Percentiles rank a stretch among this genome's conserved stretches.
phyloP scores from a whole-genome alignment of 2,888 invertebrate species.

The Ochropleura leucogaster region DNA sequence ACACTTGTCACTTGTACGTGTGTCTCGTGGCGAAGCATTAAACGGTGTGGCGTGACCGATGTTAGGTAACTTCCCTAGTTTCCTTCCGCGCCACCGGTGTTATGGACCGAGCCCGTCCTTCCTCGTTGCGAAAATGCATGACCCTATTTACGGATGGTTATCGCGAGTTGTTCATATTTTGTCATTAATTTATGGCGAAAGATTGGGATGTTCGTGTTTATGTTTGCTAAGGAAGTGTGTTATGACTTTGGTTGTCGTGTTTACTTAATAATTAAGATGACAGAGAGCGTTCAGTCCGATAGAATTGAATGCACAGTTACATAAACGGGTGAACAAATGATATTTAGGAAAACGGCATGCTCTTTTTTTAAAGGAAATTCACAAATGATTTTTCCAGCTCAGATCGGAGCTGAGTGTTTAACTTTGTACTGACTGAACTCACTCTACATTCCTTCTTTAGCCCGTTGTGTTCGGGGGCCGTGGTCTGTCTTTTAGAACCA shows the following conservation, averaged over 20 bases:
- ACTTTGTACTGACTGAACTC: no score
- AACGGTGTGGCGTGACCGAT: conserved; percentile 59
- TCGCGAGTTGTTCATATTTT: conserved; percentile 52
- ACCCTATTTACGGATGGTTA: conserved; percentile 58
- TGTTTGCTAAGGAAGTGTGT: neutral
- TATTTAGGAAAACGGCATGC: neutral
- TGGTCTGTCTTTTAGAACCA: no score
- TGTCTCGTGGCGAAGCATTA: neutral
- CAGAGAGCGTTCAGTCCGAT: neutral
- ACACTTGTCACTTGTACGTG: neutral
- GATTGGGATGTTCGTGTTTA: conserved; percentile 8
- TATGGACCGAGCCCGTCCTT: conserved; percentile 57
- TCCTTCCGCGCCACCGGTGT: conserved; percentile 62
- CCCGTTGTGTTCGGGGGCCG: no score
- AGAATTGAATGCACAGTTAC: neutral
- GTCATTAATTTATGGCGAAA: conserved; percentile 52
- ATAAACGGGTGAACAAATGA: neutral
- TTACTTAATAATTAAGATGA: neutral
- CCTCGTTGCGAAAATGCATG: conserved; percentile 61
- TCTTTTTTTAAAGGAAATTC: no score
- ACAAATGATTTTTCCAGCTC: no score
- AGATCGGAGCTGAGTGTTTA: no score
- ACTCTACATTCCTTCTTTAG: no score
- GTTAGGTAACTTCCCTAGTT: conserved; percentile 64
- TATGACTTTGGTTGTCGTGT: neutral